Percentiles rank a stretch among this genome's conserved stretches.
These are phyloP conservation scores for Apteryx owenii DNA, from an alignment of 2,113 vertebrate species.

Conservation along the genomic window DNA sequence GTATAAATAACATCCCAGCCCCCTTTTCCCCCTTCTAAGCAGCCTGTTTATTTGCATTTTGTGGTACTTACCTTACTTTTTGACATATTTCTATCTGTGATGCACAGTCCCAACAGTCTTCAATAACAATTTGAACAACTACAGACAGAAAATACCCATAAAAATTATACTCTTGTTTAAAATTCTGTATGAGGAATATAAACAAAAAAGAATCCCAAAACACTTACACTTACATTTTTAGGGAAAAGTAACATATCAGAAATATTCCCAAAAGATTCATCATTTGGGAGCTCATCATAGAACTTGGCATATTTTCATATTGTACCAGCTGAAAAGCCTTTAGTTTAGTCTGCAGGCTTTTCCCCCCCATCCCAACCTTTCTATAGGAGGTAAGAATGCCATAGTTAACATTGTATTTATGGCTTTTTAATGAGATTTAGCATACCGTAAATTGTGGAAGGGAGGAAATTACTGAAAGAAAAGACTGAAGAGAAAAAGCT, in stretches of 20 bases:
- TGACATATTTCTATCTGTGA: not conserved
- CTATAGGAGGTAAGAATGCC: not conserved
- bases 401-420: not conserved
- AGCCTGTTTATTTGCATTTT: not conserved
- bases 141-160: not conserved
- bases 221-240: not conserved
- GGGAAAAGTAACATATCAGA: not conserved
- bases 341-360: not conserved
- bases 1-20: not conserved
- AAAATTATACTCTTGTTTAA: not conserved
- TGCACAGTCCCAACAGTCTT: rapidly evolving
- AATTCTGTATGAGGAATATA: not conserved
- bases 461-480: not conserved
- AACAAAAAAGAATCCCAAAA: not conserved
- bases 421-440: conserved; percentile 33
- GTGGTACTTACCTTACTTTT: not conserved
- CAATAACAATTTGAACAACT: not conserved
- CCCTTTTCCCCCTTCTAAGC: not conserved
- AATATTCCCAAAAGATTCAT: not conserved
- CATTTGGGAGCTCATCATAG: not conserved
- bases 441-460: not conserved
- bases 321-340: not conserved
- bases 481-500: conserved; percentile 63
- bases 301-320: not conserved
- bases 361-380: not conserved